Base-by-base conservation (phyloP, 2,888 invertebrate species). In the Poecilus cupreus region DNA sequence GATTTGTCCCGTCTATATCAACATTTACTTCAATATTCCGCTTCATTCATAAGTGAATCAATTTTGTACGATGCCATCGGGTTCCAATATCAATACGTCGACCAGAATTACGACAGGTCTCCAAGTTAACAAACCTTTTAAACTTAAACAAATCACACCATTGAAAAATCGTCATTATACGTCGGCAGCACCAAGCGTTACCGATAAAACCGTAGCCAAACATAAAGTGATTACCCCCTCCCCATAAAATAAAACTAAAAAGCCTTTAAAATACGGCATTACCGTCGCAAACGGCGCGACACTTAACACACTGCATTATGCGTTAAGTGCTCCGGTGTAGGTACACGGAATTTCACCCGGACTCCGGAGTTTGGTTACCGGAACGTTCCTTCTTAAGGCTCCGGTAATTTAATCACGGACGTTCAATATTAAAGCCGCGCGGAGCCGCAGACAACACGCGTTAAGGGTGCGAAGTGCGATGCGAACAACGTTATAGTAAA, bases 401-500 rank as follows among this genome's bases (percentile, higher is more conserved):
- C n/a, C 16, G 74, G 32, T 74, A 74, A 74, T 74, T 74, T 74
- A 74, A 74, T 74, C 74, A 74, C 46, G 46, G 43, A 70, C 74
- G 74, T 74, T 74, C 74, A 74, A 74, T 74, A 74, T 74, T 74
- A 74, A 74, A 74, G 74, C 74, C 74, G 26, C 5, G 37, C n/a
- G 13, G 39, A 39, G 32, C 70, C 70, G 70, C 70, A 70, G 22
- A 74, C 74, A 74, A 46, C 74, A 74, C 74, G 74, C 46, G 74
- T 46, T 16, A 2, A 49, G 49, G 10, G 49, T 49, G 49, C 0
- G 8, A 49, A 49, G 49, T 6, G 13, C n/a, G 13, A 49, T 8
- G 6, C 5, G 39, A 39, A 39, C 39, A 8, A 16, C 13, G n/a
- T 1, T n/a, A n/a, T 49, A n/a, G 49, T 49, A 16, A n/a, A 16